A percentile compares a stretch with the other conserved stretches of the same genome.
Evolutionary conservation across 2,113 vertebrate species (phyloP).

Genomic region (Delphinus delphis): DNA sequence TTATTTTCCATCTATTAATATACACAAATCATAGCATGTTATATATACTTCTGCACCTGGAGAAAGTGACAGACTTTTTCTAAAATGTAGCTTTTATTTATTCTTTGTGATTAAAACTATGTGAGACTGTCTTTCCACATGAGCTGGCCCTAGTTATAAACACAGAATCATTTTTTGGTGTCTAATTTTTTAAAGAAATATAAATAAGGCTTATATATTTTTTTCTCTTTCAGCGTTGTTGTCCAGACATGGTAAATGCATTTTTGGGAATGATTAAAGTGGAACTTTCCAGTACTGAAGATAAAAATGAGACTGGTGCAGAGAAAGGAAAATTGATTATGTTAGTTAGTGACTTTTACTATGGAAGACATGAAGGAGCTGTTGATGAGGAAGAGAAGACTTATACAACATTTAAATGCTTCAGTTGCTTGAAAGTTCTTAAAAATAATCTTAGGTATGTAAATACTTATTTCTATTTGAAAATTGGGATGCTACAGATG

Average conservation of each 20-base stretch:
- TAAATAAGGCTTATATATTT: conserved; percentile 12
- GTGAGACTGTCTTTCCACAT: neutral
- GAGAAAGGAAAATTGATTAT: conserved; percentile 94
- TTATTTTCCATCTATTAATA: neutral
- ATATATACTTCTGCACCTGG: neutral
- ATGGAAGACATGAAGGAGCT: conserved; percentile 92
- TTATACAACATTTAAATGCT: conserved; percentile 93
- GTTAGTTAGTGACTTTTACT: conserved; percentile 97
- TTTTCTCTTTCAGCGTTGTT: conserved; percentile 86
- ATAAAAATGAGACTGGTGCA: conserved; percentile 64
- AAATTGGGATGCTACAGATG: conserved; percentile 13
- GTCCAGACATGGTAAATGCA: conserved; percentile 83
- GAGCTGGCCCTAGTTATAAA: neutral
- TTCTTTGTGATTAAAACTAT: neutral
- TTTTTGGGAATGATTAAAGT: conserved; percentile 68
- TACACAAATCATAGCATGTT: neutral
- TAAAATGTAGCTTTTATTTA: neutral
- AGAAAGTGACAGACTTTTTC: neutral
- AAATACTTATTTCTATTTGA: conserved; percentile 23
- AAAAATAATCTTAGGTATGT: conserved; percentile 98
- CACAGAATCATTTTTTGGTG: neutral
- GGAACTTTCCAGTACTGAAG: conserved; percentile 61
- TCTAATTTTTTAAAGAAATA: conserved; percentile 37
- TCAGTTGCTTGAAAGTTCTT: conserved; percentile 96
- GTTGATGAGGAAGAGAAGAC: conserved; percentile 85